These are phyloP conservation scores for Sinocyclocheilus rhinocerous DNA, from an alignment of 2,113 vertebrate genomes.

Conservation along the genomic window DNA sequence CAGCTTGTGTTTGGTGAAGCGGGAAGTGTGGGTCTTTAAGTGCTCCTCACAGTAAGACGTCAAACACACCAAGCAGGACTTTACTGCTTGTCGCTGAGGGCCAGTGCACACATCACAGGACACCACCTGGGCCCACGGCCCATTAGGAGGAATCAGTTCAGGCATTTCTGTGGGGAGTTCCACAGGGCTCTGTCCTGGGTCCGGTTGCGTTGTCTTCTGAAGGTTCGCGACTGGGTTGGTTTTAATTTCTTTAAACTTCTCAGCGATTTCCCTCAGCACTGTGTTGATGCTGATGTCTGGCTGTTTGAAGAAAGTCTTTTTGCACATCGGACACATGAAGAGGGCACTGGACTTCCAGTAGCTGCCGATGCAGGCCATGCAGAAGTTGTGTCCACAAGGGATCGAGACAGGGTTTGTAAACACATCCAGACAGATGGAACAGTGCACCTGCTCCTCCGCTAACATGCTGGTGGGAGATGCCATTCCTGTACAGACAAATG, in stretches of 20 bases:
- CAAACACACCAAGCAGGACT: conserved; percentile 79
- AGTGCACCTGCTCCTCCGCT: conserved; percentile 80
- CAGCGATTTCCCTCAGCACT: conserved; percentile 75
- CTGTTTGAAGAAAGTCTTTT: conserved; percentile 76
- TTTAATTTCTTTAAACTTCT: conserved; percentile 77
- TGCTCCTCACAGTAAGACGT: conserved; percentile 83
- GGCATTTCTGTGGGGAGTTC: conserved; percentile 58
- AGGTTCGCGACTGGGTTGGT: conserved; percentile 45
- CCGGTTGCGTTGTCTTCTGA: conserved; percentile 51
- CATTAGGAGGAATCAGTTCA: conserved; percentile 41
- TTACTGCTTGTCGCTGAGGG: conserved; percentile 67
- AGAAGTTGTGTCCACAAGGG: conserved; percentile 82
- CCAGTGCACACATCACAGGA: conserved; percentile 79
- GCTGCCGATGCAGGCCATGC: conserved; percentile 77
- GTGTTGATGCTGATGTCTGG: conserved; percentile 79
- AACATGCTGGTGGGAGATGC: conserved; percentile 71
- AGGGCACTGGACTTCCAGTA: conserved; percentile 76
- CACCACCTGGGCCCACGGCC: conserved; percentile 67
- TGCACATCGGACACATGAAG: conserved; percentile 80
- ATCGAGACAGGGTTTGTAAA: conserved; percentile 81
- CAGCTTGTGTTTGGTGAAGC: conserved; percentile 80
- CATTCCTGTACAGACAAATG: conserved; percentile 71
- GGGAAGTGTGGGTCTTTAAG: conserved; percentile 68
- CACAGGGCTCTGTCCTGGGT: conserved; percentile 29
- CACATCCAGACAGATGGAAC: conserved; percentile 82